Evolutionary conservation across 2,113 vertebrate species (phyloP), one percentile per base, ranked within the genome.

Genomic region (Atherinomorus stipes): DNA sequence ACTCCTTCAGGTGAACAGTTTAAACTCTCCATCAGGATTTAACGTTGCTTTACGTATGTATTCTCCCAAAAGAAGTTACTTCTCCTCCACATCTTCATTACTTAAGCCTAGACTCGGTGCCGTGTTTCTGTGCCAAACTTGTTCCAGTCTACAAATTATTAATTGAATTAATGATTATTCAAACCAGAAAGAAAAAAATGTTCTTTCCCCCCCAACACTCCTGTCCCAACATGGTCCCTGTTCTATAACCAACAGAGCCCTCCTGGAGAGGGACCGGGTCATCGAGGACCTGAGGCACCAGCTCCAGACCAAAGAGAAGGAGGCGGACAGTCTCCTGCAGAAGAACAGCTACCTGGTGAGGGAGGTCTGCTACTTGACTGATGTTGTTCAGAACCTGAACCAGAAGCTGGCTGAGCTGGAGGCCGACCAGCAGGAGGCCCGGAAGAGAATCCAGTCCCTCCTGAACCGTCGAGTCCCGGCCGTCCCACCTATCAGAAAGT

Each of bases 1-100:
- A 85, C 58, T 85, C 85, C 25, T 91, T 91, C 85, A 84, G 90
- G 90, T 91, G 54, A 5, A 58, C 11, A n/a, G n/a, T n/a, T n/a
- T n/a, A n/a, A n/a, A n/a, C n/a, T n/a, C n/a, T n/a, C n/a, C n/a
- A n/a, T n/a, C n/a, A n/a, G n/a, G n/a, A n/a, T n/a, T n/a, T n/a
- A n/a, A n/a, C n/a, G n/a, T n/a, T n/a, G n/a, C n/a, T n/a, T n/a
- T n/a, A n/a, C n/a, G n/a, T n/a, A n/a, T n/a, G n/a, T n/a, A n/a
- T n/a, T n/a, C n/a, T n/a, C n/a, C n/a, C n/a, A n/a, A n/a, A n/a
- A n/a, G n/a, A n/a, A n/a, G n/a, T n/a, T n/a, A n/a, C n/a, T n/a
- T n/a, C n/a, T n/a, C n/a, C n/a, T n/a, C n/a, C n/a, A n/a, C n/a
- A n/a, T n/a, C n/a, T n/a, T n/a, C n/a, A n/a, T n/a, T n/a, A n/a